Base-by-base conservation (phyloP, 2,888 invertebrate species). In the Dicycla oo region DNA sequence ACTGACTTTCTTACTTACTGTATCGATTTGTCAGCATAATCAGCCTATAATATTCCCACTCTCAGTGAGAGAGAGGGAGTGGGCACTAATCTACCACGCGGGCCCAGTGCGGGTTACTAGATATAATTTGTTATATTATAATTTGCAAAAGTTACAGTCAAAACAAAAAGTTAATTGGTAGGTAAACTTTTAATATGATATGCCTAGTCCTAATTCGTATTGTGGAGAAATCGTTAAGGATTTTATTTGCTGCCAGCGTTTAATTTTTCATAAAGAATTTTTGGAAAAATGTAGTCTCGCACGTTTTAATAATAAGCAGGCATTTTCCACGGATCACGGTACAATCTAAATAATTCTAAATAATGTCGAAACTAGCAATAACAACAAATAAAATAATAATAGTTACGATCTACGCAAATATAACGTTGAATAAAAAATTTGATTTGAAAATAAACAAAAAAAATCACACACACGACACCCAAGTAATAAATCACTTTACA, bases 391-490 rank as follows among this genome's bases (percentile, higher is more conserved):
- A 85, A 85, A 88, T 85, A 87, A 86, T 76, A 77, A 73, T 85
- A 78, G 61, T 85, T 77, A 87, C 73, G 67, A 75, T 76, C 75
- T 85, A 86, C 81, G 86, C 75, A 83, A 85, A 88, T 90, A 88
- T 90, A 92, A 92, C 91, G 87, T 84, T 78, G 67, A 87, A 87
- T 89, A 88, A 91, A 91, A 90, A 87, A 78, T 83, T 88, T 84
- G 74, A 87, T 76, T 78, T 69, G 83, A 84, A 82, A 85, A 72
- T 73, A 80, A 86, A 86, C 84, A 85, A 87, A 86, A 80, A 49
- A 79, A 80, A 82, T 77, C 75, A 86, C 87, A 86, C 88, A 84
- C 87, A 86, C 84, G 74, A 87, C 84, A 86, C 73, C 34, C 82
- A 67, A 75, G 57, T 66, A 75, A 62, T 62, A 61, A 38, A 75